Base-by-base conservation (phyloP, 2,113 vertebrate genomes). In the mouse (Mus musculus) region DNA sequence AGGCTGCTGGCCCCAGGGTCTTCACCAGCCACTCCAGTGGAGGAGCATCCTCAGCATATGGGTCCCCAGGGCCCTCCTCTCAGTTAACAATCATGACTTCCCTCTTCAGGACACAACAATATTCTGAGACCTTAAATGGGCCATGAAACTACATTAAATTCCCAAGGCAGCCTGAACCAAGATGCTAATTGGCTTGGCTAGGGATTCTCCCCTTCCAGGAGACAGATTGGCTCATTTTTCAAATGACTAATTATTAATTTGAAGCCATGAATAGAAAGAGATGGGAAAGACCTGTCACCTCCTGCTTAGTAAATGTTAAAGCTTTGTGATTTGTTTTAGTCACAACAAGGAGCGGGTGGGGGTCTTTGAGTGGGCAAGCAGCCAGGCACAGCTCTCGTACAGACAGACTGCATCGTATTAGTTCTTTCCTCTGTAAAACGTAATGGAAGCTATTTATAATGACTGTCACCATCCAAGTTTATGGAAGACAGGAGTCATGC, bases 171-270 rank as follows among this genome's bases (percentile, higher is more conserved):
- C 90, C 91, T 97, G 92, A 98, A 97, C 97, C 95, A 96, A 97
- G 97, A 98, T 98, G 96, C 97, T 98, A 98, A 98, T 98, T 98
- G 98, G 98, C 98, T 98, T 98, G 97, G 97, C 98, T 97, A 94
- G 96, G 98, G 98, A 82, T 94, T 98, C 98, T 98, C 98, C 93
- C 94, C 96, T 95, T 98, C 90, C 88, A 84, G 97, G 98, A 99
- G 98, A 98, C 98, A 99, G 99, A 99, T 99, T 99, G 99, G 98
- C 98, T 98, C 98, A 97, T 99, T 99, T 99, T 98, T 98, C 98
- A 99, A 97, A 96, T 97, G 95, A 98, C 98, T 98, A 98, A 98
- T 98, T 98, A 98, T 99, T 99, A 99, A 99, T 99, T 88, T 99
- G 98, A 99, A 99, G 98, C 98, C 99, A 99, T 99, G 99, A 99